Evolutionary conservation across 2,888 invertebrate species (phyloP), one percentile per base, ranked within the genome.

Genomic region (Drosophila atripex): DNA sequence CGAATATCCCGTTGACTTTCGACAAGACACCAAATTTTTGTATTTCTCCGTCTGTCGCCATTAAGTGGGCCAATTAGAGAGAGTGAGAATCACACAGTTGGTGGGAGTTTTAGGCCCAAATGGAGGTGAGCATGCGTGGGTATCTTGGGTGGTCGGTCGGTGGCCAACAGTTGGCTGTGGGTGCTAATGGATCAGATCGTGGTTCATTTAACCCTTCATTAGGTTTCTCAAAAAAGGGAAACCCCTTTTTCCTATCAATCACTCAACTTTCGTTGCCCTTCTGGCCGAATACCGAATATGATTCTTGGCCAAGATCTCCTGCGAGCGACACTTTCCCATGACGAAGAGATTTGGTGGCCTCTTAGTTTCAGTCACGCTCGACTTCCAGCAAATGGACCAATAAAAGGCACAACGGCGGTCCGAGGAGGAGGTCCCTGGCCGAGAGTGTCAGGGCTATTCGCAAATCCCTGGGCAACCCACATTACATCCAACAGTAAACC

Each of bases 281-380:
- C 32, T 3, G 8, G 4, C 14, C n/a, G n/a, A n/a, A 51, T 9
- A 60, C 56, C 11, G 41, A 55, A 74, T 35, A 35, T 35, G 5
- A n/a, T 78, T 80, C 80, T 77, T 46, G 8, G 18, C 35, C 28
- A 46, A 41, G 30, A 9, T 45, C 28, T 46, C 45, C 28, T 38
- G 7, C 6, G 21, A 52, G 64, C 65, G 53, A 73, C 75, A 77
- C 85, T 84, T 84, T 84, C 83, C 87, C 87, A 84, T 84, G 87
- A 84, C 83, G 75, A 85, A 73, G 75, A 65, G 66, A 69, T 80
- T 84, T 80, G 80, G 80, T 47, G 75, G 76, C 63, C 71, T 56
- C 60, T 60, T 54, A 60, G 51, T 25, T 11, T 45, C 51, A 85
- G 87, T 86, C 83, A 87, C 77, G 78, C 87, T 75, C 77, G 59